Evolutionary conservation across 2,797 vertebrate species (phyloP), one percentile per base, ranked within the genome.

Genomic region (Staurois parvus): DNA sequence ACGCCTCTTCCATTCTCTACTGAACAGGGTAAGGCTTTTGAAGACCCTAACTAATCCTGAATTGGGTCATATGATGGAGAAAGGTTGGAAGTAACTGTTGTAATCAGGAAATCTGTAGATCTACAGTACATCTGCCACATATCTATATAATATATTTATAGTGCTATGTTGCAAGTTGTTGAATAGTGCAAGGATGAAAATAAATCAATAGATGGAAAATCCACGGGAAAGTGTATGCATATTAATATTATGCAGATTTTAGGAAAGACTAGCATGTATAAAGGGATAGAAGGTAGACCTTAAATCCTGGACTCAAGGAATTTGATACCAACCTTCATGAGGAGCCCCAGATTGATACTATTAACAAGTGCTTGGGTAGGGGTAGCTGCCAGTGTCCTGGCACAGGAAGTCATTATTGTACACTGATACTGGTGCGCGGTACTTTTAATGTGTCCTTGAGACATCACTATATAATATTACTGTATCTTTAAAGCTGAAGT

Each of bases 391-490:
- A 42, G 19, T 52, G 66, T 69, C 77, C 77, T 32, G 40, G 76
- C 26, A 67, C 29, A 21, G 30, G 78, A 68, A 56, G 66, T 69
- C 26, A 21, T 21, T 70, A 45, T 52, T 79, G 64, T 62, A 68
- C 67, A 68, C 66, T 4, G 28, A 48, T 77, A 72, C 48, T 76
- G 72, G 64, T 76, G 79, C 73, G 70, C 76, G 84, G 84, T 86
- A 86, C 84, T 85, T n/a, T 79, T 45, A 64, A 68, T 17, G 42
- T 81, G 72, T 85, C 72, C 34, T 67, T 34, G 17, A 37, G 72
- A 85, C 72, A 85, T 81, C 59, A 56, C 21, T 29, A 68, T 69
- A 56, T 80, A 26, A 62, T 59, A 70, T 76, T 85, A 82, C 72
- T 76, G 45, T 76, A 59, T 74, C 13, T 62, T 78, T 30, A 64